Base-by-base conservation (phyloP, 1,140 invertebrate species). In the Meloidogyne floridensis region DNA sequence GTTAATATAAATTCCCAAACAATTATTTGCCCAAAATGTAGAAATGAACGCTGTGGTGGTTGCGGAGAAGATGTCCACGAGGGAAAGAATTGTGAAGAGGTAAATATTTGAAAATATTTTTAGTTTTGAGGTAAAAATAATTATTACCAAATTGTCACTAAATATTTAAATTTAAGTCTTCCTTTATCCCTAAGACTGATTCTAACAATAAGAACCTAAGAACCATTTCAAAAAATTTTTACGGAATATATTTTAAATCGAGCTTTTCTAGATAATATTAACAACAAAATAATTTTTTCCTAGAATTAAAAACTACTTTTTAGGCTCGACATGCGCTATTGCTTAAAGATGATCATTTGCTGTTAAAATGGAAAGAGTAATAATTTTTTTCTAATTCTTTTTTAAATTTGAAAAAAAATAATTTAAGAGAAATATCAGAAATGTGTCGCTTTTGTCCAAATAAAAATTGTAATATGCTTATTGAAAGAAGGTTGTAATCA, bases 381-480 rank as follows among this genome's bases (percentile, higher is more conserved):
- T 6, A 65, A 65, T 65, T n/a, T n/a, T 65, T 65, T 65, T n/a
- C 3, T 59, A 59, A 65, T 3, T 59, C n/a, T 15, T 65, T n/a
- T 6, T 65, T 13, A 65, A n/a, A n/a, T 65, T 65, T 1, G 5
- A 47, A 47, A 65, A 65, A n/a, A n/a, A n/a, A n/a, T n/a, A n/a
- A n/a, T 59, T 65, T n/a, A 65, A 65, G 59, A 65, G n/a, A 65
- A n/a, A 5, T 65, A n/a, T 15, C 59, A 65, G 59, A 65, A 65
- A 65, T 65, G 59, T 65, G 59, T 18, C 59, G 59, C 0, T 18
- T 65, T 65, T 65, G 59, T n/a, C 59, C 59, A 65, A 65, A 65
- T 65, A 15, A n/a, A 65, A 65, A 65, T 65, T 65, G 59, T 65
- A 65, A 65, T n/a, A 65, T 65, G 59, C 59, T 65, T n/a, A 65